Base-by-base conservation (phyloP, 2,888 invertebrate species). In the Fragum fragum region DNA sequence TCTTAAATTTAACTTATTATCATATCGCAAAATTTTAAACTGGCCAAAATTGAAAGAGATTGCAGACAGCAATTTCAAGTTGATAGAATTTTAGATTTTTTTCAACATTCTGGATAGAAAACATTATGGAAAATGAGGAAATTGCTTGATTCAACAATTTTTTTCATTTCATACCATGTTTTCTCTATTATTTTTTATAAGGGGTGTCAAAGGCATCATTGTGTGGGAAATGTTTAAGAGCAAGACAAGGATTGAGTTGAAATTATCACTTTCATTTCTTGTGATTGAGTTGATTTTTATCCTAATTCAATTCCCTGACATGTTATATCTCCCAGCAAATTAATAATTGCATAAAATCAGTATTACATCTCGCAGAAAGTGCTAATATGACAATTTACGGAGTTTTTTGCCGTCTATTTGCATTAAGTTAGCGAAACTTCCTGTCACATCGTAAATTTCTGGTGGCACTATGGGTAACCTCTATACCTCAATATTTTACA, bases 381-480 rank as follows among this genome's bases (percentile, higher is more conserved):
- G 74, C 74, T 79, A 79, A 79, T 79, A 77, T 79, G 76, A 83
- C 79, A 79, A 76, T 71, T 57, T 61, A 68, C 32, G 16, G 59
- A 69, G 71, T 73, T 72, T 76, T 73, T 61, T 61, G 69, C 59
- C 79, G 55, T 70, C 68, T 61, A 79, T 83, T 79, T 79, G 66
- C 73, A 73, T 79, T 26, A 55, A 71, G 72, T 28, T 29, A 28
- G 66, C n/a, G 74, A 73, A 53, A 76, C 79, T 29, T 42, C 39
- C 28, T 85, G 81, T 85, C 81, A 79, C 71, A 69, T 79, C 79
- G 73, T 85, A 85, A 81, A 85, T 85, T 79, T 78, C 79, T 76
- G 57, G 63, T 74, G 74, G 63, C 81, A 74, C 66, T 59, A 21
- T 39, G 55, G 28, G 42, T 77, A 55, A 79, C 79, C 81, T 63